Evolutionary conservation across 2,888 invertebrate genomes (phyloP), one percentile per base, ranked within the genome.

Genomic region (Lithophane leautieri): DNA sequence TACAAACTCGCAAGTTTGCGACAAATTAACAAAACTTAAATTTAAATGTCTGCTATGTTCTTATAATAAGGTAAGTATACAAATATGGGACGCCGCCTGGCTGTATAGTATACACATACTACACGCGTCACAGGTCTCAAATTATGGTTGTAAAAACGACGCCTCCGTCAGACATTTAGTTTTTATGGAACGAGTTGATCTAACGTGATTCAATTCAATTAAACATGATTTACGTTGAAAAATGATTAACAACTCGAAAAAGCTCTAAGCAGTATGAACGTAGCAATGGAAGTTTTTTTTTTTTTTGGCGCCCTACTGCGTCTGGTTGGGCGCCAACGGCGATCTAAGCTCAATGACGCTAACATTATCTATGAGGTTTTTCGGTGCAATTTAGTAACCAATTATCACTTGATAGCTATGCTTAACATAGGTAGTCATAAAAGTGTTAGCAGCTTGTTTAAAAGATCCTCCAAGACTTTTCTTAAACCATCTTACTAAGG

Each of bases 221-320:
- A 11, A 19, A 63, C 19, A 44, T 25, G 19, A 63, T 63, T 25
- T 7, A 63, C 0, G 19, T 25, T 44, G 44, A 63, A 3, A 19
- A 44, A 25, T 63, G 2, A 25, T 22, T 25, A 47, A 4, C 0
- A 4, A 47, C 2, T 2, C 22, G 6, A 22, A 50, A 44, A 66
- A 47, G 0, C 22, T 61, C n/a, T 40, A 14, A n/a, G n/a, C 2
- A 42, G 14, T 16, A 16, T 66, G 16, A 52, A n/a, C 16, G 0
- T n/a, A 34, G 34, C 3, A n/a, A 50, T 22, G 14, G 12, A 8
- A 14, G 22, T 9, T 28, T 66, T 22, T 22, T n/a, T 22, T 22
- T n/a, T 16, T 22, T n/a, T 67, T 67, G 67, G 54, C 67, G 67
- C 67, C 67, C 54, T 54, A 40, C 54, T 9, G 67, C 1, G 28